Evolutionary conservation across 92 coral and sea anemone species (phyloP).

Genomic region (Epizoanthus scotinus): DNA sequence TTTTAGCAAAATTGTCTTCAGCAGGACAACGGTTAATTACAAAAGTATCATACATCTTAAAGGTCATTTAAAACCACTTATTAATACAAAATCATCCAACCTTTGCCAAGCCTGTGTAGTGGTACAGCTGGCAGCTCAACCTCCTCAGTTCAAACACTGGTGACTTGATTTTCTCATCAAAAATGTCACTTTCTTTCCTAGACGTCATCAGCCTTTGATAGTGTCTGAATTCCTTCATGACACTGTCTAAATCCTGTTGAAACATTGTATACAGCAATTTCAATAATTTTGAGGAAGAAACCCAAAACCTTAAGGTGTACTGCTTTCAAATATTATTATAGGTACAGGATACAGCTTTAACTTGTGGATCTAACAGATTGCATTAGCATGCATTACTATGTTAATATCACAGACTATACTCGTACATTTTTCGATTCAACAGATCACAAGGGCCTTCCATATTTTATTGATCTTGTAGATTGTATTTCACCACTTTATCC

Average conservation of each 20-base stretch:
- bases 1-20: too few relatives aligned
- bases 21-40: too few relatives aligned
- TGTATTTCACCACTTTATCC: background rate
- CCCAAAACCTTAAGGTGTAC: too few relatives aligned
- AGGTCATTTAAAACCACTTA: too few relatives aligned
- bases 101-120: slow-evolving; percentile 93
- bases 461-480: background rate
- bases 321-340: too few relatives aligned
- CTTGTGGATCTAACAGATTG: background rate
- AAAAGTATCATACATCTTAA: too few relatives aligned
- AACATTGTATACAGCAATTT: background rate
- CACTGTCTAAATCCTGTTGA: slow-evolving; percentile 64
- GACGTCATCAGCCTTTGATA: slow-evolving; percentile 31
- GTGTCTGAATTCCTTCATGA: slow-evolving; percentile 68
- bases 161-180: slow-evolving; percentile 35
- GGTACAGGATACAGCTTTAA: too few relatives aligned
- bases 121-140: slow-evolving; percentile 70
- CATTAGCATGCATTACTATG: background rate
- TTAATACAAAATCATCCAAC: slow-evolving; percentile 35
- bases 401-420: background rate
- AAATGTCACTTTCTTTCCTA: slow-evolving; percentile 29
- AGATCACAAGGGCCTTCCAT: background rate
- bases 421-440: background rate
- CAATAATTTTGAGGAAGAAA: background rate
- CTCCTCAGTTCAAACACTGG: slow-evolving; percentile 73